These are phyloP conservation scores for Salminus brasiliensis DNA, from an alignment of 2,113 vertebrate species.

Conservation along the genomic window DNA sequence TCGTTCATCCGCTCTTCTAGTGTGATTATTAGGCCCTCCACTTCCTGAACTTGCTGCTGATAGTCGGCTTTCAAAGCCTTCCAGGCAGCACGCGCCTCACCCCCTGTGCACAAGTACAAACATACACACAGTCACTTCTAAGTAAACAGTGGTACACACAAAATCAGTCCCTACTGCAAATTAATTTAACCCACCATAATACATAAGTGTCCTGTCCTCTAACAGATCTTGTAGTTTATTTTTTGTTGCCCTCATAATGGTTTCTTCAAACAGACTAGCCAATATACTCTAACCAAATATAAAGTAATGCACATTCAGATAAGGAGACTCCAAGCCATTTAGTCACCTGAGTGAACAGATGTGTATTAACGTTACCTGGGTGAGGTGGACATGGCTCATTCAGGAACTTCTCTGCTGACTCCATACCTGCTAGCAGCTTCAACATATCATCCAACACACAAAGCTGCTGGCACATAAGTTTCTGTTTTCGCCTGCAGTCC, in stretches of 20 bases:
- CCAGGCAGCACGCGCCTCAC: conserved; percentile 62
- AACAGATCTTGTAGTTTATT: too few species aligned
- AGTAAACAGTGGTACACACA: neutral
- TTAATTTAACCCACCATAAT: too few species aligned
- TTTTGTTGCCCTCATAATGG: too few species aligned
- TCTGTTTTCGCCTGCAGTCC: conserved; percentile 74
- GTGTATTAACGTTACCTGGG: conserved; percentile 55
- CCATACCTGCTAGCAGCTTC: conserved; percentile 63
- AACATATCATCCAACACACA: conserved; percentile 71
- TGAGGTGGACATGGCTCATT: conserved; percentile 53
- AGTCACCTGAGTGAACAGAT: neutral
- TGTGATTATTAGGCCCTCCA: conserved; percentile 57
- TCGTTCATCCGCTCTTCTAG: conserved; percentile 59
- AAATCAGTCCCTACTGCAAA: neutral
- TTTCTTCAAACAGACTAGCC: neutral
- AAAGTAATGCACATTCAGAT: neutral
- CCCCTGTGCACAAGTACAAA: conserved; percentile 48
- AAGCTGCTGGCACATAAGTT: conserved; percentile 71
- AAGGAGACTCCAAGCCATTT: neutral
- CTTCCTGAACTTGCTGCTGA: conserved; percentile 57
- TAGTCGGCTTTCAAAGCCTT: conserved; percentile 70
- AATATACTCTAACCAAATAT: neutral
- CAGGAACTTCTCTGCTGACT: conserved; percentile 66
- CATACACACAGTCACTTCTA: neutral
- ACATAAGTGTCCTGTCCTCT: too few species aligned